Percentiles rank a stretch among this genome's conserved stretches.
phyloP scores from a whole-genome alignment of 2,888 invertebrate species.

The Troides oblongomaculatus region DNA sequence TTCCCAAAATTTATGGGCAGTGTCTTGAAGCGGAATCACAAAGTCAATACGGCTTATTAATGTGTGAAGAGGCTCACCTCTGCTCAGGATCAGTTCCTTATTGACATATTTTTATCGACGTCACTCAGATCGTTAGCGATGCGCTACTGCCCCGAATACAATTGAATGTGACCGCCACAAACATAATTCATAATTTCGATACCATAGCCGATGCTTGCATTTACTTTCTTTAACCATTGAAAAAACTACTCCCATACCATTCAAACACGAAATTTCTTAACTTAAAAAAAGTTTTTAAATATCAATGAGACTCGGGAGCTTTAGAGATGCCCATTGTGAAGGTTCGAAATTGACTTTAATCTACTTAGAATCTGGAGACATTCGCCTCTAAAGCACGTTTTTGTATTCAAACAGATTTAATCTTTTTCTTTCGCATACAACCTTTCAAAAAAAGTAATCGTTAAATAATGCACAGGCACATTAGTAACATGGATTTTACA shows the following conservation, averaged over 20 bases:
- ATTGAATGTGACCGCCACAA: slow-evolving; percentile 74
- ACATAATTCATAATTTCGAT: slow-evolving; percentile 70
- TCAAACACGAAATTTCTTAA: slow-evolving; percentile 45
- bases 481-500: no score
- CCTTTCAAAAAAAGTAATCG: slow-evolving; percentile 55
- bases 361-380: slow-evolving; percentile 66
- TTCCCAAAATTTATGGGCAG: slow-evolving; percentile 72
- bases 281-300: slow-evolving; percentile 47
- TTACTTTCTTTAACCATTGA: slow-evolving; percentile 37
- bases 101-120: slow-evolving; percentile 71
- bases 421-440: slow-evolving; percentile 64
- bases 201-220: slow-evolving; percentile 45
- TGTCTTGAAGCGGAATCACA: slow-evolving; percentile 61
- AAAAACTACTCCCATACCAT: slow-evolving; percentile 32
- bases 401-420: slow-evolving; percentile 69
- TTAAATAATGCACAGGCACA: slow-evolving; percentile 65
- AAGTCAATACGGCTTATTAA: slow-evolving; percentile 76
- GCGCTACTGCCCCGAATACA: slow-evolving; percentile 69
- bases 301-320: slow-evolving; percentile 53
- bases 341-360: slow-evolving; percentile 63
- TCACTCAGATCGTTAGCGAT: slow-evolving; percentile 67
- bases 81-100: slow-evolving; percentile 49
- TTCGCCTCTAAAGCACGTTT: slow-evolving; percentile 72
- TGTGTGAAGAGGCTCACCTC: slow-evolving; percentile 77
- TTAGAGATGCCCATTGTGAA: slow-evolving; percentile 48